These are phyloP conservation scores for Ooceraea biroi DNA, from an alignment of 1,140 invertebrate genomes.

Conservation along the genomic window DNA sequence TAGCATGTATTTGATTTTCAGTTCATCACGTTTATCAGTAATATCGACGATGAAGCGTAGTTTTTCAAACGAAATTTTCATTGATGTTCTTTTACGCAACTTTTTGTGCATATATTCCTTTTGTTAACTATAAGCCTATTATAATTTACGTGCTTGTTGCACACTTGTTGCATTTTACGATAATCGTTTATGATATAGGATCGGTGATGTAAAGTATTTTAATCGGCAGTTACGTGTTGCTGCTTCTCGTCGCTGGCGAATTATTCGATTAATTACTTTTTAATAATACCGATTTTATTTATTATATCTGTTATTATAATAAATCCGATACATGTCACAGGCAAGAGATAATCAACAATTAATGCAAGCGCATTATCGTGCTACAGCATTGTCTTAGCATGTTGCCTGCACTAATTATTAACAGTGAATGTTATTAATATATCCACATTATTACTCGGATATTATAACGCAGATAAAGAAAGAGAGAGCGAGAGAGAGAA, in stretches of 20 bases:
- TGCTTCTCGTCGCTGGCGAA: background rate
- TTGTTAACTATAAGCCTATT: too few relatives aligned
- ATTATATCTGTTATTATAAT: slow-evolving; percentile 29
- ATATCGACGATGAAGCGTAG: too few relatives aligned
- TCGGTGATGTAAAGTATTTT: background rate
- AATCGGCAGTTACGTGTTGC: background rate
- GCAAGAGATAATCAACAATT: slow-evolving; percentile 17
- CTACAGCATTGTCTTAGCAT: slow-evolving; percentile 33
- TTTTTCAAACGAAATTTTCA: background rate
- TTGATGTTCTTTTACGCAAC: background rate
- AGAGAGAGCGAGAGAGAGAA: slow-evolving; percentile 11
- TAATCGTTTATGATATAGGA: background rate
- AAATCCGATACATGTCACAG: slow-evolving; percentile 14
- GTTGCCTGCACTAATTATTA: slow-evolving; percentile 10
- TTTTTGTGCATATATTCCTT: background rate
- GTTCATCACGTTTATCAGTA: background rate
- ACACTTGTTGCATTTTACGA: slow-evolving; percentile 33
- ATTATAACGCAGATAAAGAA: slow-evolving; percentile 4
- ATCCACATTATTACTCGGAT: slow-evolving; percentile 13
- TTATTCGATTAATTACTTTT: slow-evolving; percentile 46
- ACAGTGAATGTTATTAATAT: slow-evolving; percentile 40
- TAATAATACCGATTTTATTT: slow-evolving; percentile 37
- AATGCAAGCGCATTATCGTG: slow-evolving; percentile 12
- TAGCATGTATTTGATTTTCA: too few relatives aligned
- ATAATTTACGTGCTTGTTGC: background rate